These are phyloP conservation scores for Xylota sylvarum DNA, from an alignment of 2,888 invertebrate genomes.

Conservation along the genomic window DNA sequence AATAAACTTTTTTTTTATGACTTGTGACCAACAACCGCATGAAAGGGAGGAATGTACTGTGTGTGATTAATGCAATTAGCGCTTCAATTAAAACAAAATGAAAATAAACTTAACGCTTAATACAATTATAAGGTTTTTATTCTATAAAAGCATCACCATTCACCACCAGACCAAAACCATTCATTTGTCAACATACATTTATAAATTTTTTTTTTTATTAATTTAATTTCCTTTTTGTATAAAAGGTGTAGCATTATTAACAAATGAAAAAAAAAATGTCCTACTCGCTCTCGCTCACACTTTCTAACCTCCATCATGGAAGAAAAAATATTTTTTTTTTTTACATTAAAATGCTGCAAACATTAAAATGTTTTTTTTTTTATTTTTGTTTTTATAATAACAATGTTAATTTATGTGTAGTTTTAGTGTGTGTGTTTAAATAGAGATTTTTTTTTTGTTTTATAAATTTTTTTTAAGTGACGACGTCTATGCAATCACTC, in stretches of 20 bases:
- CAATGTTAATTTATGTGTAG: conserved; percentile 45
- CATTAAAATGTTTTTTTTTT: conserved; percentile 13
- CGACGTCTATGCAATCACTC: not conserved
- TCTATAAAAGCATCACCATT: conserved; percentile 47
- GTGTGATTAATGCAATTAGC: conserved; percentile 72
- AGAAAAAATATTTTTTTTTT: conserved; percentile 3
- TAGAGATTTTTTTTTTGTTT: conserved; percentile 1
- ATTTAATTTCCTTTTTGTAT: conserved; percentile 34
- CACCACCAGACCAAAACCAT: conserved; percentile 33
- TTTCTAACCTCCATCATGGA: conserved; percentile 39
- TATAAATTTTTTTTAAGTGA: conserved; percentile 26
- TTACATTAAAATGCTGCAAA: conserved; percentile 5
- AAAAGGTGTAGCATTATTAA: conserved; percentile 43
- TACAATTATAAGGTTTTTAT: conserved; percentile 33
- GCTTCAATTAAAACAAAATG: conserved; percentile 60
- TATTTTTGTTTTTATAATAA: conserved; percentile 19
- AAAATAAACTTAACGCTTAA: conserved; percentile 66
- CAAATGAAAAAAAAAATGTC: conserved; percentile 29
- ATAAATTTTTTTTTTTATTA: conserved; percentile 21
- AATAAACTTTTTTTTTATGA: conserved; percentile 15
- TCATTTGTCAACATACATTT: conserved; percentile 37
- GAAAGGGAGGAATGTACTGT: conserved; percentile 66
- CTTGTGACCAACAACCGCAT: conserved; percentile 51
- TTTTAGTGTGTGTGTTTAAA: conserved; percentile 14
- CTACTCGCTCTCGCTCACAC: conserved; percentile 35